These are phyloP conservation scores for Hormaphis cornu DNA, from an alignment of 1,140 invertebrate species.

Conservation along the genomic window DNA sequence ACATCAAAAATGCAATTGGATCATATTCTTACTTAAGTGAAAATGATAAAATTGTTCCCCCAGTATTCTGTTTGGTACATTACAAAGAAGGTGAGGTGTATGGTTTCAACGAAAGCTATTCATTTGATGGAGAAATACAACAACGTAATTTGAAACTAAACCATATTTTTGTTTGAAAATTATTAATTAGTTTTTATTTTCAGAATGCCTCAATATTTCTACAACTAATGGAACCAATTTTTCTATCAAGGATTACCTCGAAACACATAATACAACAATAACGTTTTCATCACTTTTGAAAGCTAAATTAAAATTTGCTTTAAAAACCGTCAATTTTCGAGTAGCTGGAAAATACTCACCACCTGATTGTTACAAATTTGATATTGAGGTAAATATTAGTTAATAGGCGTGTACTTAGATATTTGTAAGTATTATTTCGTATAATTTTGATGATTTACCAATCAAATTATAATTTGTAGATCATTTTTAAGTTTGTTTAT, in stretches of 20 bases:
- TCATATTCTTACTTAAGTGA: constrained; percentile 75
- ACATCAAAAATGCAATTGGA: constrained; percentile 71
- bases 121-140: constrained; percentile 72
- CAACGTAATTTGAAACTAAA: constrained; percentile 40
- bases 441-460: too few relatives aligned
- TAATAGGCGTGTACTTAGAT: too few relatives aligned
- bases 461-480: too few relatives aligned
- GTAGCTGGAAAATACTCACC: constrained; percentile 68
- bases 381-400: constrained; percentile 49
- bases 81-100: constrained; percentile 74
- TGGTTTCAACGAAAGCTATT: constrained; percentile 82
- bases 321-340: constrained; percentile 84
- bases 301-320: constrained; percentile 60
- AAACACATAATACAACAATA: constrained; percentile 53
- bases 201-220: constrained; percentile 38
- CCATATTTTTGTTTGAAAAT: not conserved
- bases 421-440: too few relatives aligned
- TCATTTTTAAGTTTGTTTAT: too few relatives aligned
- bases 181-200: constrained; percentile 35
- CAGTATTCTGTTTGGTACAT: constrained; percentile 64
- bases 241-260: constrained; percentile 52
- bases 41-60: constrained; percentile 58
- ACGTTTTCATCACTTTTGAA: constrained; percentile 67
- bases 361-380: constrained; percentile 81
- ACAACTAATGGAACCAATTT: constrained; percentile 42